Base-by-base conservation (phyloP, 2,797 vertebrate genomes). In the Cryptoprocta ferox region DNA sequence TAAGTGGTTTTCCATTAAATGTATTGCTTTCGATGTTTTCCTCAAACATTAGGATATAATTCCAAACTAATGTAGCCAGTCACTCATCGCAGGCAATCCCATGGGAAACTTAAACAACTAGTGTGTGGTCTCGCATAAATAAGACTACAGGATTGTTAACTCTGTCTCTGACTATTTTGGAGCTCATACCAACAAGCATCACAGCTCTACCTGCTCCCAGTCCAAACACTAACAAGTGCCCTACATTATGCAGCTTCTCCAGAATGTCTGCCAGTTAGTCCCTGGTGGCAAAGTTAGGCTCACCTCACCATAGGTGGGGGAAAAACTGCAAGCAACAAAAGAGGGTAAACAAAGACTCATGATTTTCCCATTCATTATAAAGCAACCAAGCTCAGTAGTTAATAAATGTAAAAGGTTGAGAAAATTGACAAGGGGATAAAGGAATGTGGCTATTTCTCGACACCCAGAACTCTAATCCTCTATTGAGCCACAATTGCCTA, bases 381-480 rank as follows among this genome's bases (percentile, higher is more conserved):
- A 87, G 24, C 42, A 39, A 75, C 56, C 35, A 66, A 6, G 8
- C 35, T 75, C 63, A 89, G 30, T 93, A 48, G 83, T 73, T 92
- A 97, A 88, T 66, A 93, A 76, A 86, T 3, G 0, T 61, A 91
- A 89, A 93, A 94, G 45, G 12, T 8, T 78, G 56, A 89, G 83
- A 95, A 92, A 94, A 68, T 15, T 45, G 42, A 79, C 6, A 39
- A 88, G 13, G 15, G 76, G 26, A 35, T 89, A 56, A 96, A 93
- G 26, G 42, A 75, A 28, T n/a, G 37, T 35, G n/a, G 18, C 68
- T 84, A 50, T 93, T 91, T 96, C 70, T 92, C 45, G 85, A 53
- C 21, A 61, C 45, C 68, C 37, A 94, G 39, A 66, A 1, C 42
- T 13, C 18, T 90, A 85, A 71, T 82, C 75, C 78, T 30, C 56